phyloP scores from a whole-genome alignment of 2,797 vertebrate genomes.

The Trachurus trachurus region DNA sequence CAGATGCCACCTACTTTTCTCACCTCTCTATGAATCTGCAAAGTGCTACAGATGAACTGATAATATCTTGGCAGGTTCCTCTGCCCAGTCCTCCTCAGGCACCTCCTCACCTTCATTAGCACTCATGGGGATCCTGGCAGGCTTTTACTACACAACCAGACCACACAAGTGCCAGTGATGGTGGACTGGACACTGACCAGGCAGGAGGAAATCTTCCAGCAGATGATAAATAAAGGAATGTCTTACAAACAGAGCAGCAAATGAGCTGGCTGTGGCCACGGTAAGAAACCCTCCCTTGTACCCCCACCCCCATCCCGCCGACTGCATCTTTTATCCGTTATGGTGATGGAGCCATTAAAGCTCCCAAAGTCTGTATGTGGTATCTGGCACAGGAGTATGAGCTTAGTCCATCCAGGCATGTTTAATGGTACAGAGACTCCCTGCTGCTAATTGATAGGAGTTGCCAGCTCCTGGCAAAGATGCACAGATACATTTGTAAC shows the following conservation, averaged over 20 bases:
- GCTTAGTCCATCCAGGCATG: constrained; percentile 61
- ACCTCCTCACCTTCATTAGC: constrained; percentile 66
- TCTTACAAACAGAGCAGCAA: constrained; percentile 46
- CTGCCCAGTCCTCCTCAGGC: constrained; percentile 61
- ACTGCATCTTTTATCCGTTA: constrained; percentile 31
- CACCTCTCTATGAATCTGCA: constrained; percentile 67
- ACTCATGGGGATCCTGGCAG: constrained; percentile 65
- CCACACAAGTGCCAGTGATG: constrained; percentile 51
- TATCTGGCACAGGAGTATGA: constrained; percentile 58
- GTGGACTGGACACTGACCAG: constrained; percentile 44
- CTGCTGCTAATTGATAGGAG: constrained; percentile 47
- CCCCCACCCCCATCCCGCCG: neutral
- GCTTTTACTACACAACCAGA: constrained; percentile 30
- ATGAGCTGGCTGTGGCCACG: constrained; percentile 38
- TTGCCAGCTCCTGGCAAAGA: constrained; percentile 60
- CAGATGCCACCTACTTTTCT: constrained; percentile 60
- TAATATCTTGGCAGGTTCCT: constrained; percentile 75
- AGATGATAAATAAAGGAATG: constrained; percentile 32
- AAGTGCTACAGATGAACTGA: constrained; percentile 66
- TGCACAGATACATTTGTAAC: constrained; percentile 41
- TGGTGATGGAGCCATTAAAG: constrained; percentile 61
- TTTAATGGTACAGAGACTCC: constrained; percentile 63
- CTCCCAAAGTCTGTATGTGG: constrained; percentile 57
- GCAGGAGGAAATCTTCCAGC: constrained; percentile 14
- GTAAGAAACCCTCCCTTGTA: constrained; percentile 20